A percentile compares a stretch with the other conserved stretches of the same genome.
phyloP scores from a whole-genome alignment of 2,888 invertebrate species.

The Tryphoninae sp. region DNA sequence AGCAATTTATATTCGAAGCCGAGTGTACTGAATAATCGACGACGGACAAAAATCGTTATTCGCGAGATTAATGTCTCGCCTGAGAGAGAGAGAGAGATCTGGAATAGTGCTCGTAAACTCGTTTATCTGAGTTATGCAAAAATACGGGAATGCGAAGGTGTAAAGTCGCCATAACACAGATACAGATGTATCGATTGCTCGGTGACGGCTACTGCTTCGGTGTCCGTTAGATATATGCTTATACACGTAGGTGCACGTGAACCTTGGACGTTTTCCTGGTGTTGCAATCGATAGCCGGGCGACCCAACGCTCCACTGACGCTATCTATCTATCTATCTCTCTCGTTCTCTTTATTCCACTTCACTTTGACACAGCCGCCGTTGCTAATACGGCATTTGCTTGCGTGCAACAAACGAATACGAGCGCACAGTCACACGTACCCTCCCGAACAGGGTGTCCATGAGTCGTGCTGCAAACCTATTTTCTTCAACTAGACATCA shows the following conservation, averaged over 20 bases:
- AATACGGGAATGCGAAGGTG: not conserved
- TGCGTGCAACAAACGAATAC: conserved; percentile 22
- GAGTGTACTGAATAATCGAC: no score
- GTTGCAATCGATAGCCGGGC: conserved; percentile 64
- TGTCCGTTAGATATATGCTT: conserved; percentile 55
- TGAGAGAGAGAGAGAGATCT: not conserved
- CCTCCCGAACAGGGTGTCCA: not conserved
- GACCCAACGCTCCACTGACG: conserved; percentile 53
- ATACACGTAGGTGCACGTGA: conserved; percentile 48
- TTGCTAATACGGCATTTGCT: conserved; percentile 28
- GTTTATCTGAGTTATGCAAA: conserved; percentile 25
- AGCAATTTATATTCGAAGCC: no score
- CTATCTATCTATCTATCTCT: conserved; percentile 38
- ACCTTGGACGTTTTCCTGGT: conserved; percentile 63
- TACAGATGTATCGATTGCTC: conserved; percentile 56
- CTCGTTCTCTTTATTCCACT: conserved; percentile 21
- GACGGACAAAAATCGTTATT: conserved; percentile 1
- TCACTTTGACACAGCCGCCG: not conserved
- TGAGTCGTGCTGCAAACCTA: conserved; percentile 30
- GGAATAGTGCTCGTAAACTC: conserved; percentile 27
- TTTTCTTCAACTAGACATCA: conserved; percentile 29
- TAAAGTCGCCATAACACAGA: conserved; percentile 24
- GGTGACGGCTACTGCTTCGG: conserved; percentile 42
- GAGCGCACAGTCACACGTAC: not conserved
- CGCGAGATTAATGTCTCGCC: not conserved